These are phyloP conservation scores for Drosophila sturtevanti DNA, from an alignment of 1,140 invertebrate genomes.

Conservation along the genomic window DNA sequence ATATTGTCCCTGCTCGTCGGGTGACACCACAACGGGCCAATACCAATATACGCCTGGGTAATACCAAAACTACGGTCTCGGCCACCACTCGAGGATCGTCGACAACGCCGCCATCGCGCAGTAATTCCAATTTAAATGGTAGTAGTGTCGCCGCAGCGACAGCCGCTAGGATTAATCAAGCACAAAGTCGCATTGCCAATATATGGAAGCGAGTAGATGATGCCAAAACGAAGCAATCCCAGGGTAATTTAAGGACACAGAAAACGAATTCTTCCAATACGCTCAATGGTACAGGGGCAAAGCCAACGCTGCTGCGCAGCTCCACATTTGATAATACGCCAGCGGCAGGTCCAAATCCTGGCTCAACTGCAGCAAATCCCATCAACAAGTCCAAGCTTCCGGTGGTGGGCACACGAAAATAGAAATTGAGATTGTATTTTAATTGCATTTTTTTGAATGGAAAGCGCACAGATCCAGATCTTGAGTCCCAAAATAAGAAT, in stretches of 20 bases:
- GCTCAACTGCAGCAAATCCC: neutral
- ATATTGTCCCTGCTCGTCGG: constrained; percentile 20
- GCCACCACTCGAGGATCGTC: constrained; percentile 83
- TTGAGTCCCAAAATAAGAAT: constrained; percentile 23
- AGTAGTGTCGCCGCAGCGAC: constrained; percentile 55
- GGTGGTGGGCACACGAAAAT: constrained; percentile 45
- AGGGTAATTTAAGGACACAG: constrained; percentile 58
- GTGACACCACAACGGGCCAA: constrained; percentile 84
- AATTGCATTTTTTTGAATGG: constrained; percentile 49
- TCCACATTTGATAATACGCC: constrained; percentile 88
- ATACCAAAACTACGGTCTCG: constrained; percentile 52
- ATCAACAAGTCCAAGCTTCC: constrained; percentile 52
- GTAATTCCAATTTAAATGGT: constrained; percentile 84
- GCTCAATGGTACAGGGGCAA: constrained; percentile 36
- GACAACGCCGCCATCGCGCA: constrained; percentile 85
- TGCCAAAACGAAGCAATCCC: constrained; percentile 71
- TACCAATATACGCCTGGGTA: constrained; percentile 77
- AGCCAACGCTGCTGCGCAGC: constrained; percentile 85
- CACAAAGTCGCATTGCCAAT: constrained; percentile 93
- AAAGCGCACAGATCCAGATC: constrained; percentile 41
- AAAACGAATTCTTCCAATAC: constrained; percentile 69
- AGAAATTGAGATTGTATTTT: constrained; percentile 32
- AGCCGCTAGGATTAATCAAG: constrained; percentile 83
- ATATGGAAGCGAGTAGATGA: constrained; percentile 94
- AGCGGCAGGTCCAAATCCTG: neutral